Evolutionary conservation across 2,888 invertebrate species (phyloP), one percentile per base, ranked within the genome.

Genomic region (Andricus curvator): DNA sequence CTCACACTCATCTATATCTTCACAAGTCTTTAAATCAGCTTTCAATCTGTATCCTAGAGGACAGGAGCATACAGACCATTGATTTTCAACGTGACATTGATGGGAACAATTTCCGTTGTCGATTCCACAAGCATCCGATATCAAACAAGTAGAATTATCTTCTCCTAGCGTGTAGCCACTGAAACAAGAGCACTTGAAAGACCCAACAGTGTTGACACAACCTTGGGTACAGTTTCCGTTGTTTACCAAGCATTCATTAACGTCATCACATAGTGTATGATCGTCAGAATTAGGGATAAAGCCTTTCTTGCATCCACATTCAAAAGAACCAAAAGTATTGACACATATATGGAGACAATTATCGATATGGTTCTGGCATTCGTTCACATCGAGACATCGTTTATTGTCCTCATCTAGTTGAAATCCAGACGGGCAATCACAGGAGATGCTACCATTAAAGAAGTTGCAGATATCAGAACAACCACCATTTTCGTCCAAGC

Each of bases 221-320:
- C 90, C 89, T 83, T 95, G 94, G 8, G 94, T 94, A 85, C 95
- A 94, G 13, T 94, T 94, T 0, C 94, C 94, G 64, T 94, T 94
- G 74, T 94, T 93, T 1, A 88, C 82, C 2, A 91, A 91, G 82
- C 94, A 94, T 76, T 93, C 92, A 87, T 94, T 92, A 79, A 93
- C 88, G 82, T 92, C 91, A 41, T 91, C 89, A 84, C 94, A 94
- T 2, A 88, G 86, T 1, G 91, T 90, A 74, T 89, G 86, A 37
- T 93, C 92, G 62, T 93, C 92, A 0, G 90, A 84, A 56, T 92
- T 91, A 82, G 93, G 85, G 6, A 85, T 86, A 84, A 92, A 89
- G 0, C 92, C 95, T 1, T 90, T 88, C 66, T 93, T 94, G 85
- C 95, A 95, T 9, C 90, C 88, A 83, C 95, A 95, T 67, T 91